phyloP scores from a whole-genome alignment of 2,888 invertebrate species.

The Nebria brevicollis region DNA sequence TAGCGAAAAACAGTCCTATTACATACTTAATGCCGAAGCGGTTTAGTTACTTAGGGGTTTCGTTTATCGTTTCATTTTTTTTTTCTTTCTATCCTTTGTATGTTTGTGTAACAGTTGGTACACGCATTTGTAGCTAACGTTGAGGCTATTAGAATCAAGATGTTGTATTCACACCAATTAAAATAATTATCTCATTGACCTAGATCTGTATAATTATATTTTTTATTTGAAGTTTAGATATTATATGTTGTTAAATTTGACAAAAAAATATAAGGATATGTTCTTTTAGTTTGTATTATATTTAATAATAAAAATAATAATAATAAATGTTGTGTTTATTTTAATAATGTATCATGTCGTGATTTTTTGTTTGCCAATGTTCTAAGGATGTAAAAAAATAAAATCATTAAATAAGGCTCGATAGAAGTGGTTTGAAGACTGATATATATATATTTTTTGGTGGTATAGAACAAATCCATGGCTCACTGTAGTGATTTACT shows the following conservation, averaged over 20 bases:
- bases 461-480: neutral
- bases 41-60: neutral
- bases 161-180: neutral
- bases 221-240: too few relatives aligned
- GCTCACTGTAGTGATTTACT: neutral
- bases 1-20: neutral
- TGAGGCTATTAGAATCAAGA: neutral
- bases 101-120: neutral
- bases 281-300: too few relatives aligned
- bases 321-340: too few relatives aligned
- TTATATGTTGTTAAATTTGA: too few relatives aligned
- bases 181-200: neutral
- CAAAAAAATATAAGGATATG: too few relatives aligned
- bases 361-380: too few relatives aligned
- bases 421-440: too few relatives aligned
- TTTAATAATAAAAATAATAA: too few relatives aligned
- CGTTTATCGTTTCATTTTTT: neutral
- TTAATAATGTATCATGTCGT: too few relatives aligned
- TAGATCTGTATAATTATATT: too few relatives aligned
- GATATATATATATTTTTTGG: neutral
- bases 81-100: neutral
- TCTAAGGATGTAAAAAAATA: too few relatives aligned
- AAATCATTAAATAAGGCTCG: too few relatives aligned
- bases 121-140: neutral
- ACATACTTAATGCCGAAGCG: neutral